A percentile compares a stretch with the other conserved stretches of the same genome.
Conservation (phyloP, 1,140 invertebrate species). For the Temnothorax longispinosus region DNA sequence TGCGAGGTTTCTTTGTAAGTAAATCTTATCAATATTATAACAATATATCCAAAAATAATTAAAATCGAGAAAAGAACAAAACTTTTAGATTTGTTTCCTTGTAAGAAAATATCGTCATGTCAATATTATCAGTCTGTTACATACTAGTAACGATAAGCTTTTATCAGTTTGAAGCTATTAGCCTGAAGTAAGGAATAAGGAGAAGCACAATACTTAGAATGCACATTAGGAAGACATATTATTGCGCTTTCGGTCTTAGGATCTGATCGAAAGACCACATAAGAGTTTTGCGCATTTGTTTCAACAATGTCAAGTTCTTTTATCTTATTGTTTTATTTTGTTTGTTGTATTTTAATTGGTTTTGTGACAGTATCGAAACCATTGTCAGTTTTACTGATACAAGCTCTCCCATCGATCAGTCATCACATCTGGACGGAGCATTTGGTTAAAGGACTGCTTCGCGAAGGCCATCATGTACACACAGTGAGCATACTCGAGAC, state of each 20-base stretch:
- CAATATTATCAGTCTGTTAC: neutral
- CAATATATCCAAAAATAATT: too few species aligned
- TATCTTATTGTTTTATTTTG: neutral
- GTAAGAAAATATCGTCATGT: too few species aligned
- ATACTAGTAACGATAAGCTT: too few species aligned
- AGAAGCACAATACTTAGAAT: neutral
- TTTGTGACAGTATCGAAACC: neutral
- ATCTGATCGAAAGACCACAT: neutral
- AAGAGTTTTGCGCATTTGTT: neutral
- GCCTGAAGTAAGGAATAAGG: neutral
- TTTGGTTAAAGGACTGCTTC: neutral
- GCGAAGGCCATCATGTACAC: conserved; percentile 15
- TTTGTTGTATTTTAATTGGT: neutral
- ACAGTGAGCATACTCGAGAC: neutral
- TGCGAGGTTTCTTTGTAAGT: too few species aligned
- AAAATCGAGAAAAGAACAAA: too few species aligned
- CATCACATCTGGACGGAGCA: neutral
- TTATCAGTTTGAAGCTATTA: neutral
- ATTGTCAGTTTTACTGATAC: neutral
- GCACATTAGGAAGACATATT: neutral
- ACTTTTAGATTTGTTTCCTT: too few species aligned
- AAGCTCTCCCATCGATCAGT: neutral
- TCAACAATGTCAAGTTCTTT: neutral
- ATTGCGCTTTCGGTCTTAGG: neutral
- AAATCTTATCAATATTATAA: too few species aligned